Base-by-base conservation (phyloP, 1,140 invertebrate genomes). In the Cotesia chilonis region DNA sequence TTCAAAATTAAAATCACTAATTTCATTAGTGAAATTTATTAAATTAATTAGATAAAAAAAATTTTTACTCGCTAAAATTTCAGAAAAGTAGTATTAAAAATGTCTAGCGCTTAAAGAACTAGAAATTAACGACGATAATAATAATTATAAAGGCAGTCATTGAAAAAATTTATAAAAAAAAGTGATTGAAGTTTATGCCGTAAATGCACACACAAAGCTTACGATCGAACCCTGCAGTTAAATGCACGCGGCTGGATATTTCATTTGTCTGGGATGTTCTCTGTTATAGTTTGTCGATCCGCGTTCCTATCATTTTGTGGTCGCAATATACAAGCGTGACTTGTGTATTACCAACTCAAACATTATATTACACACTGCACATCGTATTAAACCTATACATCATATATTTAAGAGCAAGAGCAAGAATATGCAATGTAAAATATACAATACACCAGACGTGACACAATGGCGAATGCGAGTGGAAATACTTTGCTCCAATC, bases 271-370 rank as follows among this genome's bases (percentile, higher is more conserved):
- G 28, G 28, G 28, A 28, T 28, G 28, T 28, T 28, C 28, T 28
- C 28, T 28, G 28, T 28, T 28, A 28, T 28, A 28, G 61, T 37
- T 41, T 12, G 68, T 70, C 57, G 68, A 69, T 69, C 35, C 14
- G 52, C 51, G 17, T 41, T 59, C 68, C 68, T 59, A 47, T 69
- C 68, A 69, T 69, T 69, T 55, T 59, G 68, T 38, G 65, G 65
- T 68, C 57, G 35, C 17, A 12, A 20, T 47, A 7, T 47, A 14
- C 38, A 20, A 37, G 10, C 17, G 41, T 59, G 57, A 63, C 59
- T 20, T 7, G 41, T 59, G 57, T 51, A 17, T 20, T 35, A 10
- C 9, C 28, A 36, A 35, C 59, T 20, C n/a, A 12, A 12, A 35
- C 59, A 28, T 28, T 28, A 28, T 28, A 28, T 28, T 28, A 28